phyloP scores from a whole-genome alignment of 2,888 invertebrate species.

The Colletes collaris region DNA sequence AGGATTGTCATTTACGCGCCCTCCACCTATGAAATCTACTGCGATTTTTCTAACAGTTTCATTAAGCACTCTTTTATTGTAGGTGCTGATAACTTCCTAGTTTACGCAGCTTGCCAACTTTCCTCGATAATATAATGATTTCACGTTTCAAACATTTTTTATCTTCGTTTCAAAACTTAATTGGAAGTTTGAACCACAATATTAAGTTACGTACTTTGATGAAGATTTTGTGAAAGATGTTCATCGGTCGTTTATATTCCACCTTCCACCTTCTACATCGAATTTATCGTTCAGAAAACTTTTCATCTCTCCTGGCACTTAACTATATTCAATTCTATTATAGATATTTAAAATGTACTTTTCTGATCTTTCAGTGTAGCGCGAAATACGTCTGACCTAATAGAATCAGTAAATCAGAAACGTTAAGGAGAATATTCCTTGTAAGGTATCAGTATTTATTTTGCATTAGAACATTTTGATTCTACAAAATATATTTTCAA shows the following conservation, averaged over 20 bases:
- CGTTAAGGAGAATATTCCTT: no score
- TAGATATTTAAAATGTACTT: no score
- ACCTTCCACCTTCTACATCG: background rate
- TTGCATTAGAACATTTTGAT: no score
- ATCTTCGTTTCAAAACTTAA: slow-evolving; percentile 1
- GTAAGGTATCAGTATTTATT: no score
- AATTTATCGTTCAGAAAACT: slow-evolving; percentile 15
- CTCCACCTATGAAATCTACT: no score
- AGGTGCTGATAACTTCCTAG: background rate
- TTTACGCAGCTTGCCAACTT: background rate
- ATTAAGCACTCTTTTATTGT: background rate
- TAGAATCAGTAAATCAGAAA: no score
- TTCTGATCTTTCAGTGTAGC: no score
- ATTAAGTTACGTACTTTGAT: slow-evolving; percentile 50
- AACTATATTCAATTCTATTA: no score
- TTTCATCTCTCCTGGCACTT: background rate
- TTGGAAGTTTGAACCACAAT: slow-evolving; percentile 38
- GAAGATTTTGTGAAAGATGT: slow-evolving; percentile 27
- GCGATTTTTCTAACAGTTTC: no score
- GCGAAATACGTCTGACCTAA: no score
- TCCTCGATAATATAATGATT: background rate
- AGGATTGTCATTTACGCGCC: no score
- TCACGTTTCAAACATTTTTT: slow-evolving; percentile 11
- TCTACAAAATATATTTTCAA: no score
- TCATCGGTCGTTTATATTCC: slow-evolving; percentile 13